phyloP scores from a whole-genome alignment of 2,888 invertebrate genomes.

The Cryptocheilus praepositus region DNA sequence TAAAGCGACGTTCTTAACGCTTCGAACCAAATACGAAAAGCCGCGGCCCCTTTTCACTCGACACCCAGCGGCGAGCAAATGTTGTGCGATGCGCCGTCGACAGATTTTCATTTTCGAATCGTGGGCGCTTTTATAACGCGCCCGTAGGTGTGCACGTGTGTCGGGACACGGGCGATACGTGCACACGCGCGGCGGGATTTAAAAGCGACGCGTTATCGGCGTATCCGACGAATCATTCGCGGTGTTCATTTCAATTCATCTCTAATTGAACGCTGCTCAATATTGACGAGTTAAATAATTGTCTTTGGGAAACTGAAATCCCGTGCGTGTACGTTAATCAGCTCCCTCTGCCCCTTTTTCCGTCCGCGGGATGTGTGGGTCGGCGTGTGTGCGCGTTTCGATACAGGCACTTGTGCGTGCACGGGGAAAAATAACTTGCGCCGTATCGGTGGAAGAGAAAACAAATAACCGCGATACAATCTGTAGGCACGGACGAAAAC shows the following conservation, averaged over 20 bases:
- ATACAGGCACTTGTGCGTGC: too few relatives aligned
- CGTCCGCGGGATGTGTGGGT: too few relatives aligned
- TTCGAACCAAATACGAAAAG: too few relatives aligned
- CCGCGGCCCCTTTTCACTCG: background rate
- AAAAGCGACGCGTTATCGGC: constrained; percentile 1
- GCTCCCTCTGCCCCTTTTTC: constrained; percentile 16
- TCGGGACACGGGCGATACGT: background rate
- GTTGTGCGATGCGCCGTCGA: constrained; percentile 46
- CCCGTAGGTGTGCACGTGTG: background rate
- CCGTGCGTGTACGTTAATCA: constrained; percentile 12
- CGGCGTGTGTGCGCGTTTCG: too few relatives aligned
- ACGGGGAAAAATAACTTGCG: too few relatives aligned
- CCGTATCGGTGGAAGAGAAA: too few relatives aligned
- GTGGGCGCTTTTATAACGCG: constrained; percentile 25
- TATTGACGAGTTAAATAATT: constrained; percentile 60
- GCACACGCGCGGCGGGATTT: background rate
- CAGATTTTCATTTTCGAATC: constrained; percentile 55
- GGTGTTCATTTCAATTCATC: constrained; percentile 58
- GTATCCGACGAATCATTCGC: constrained; percentile 16
- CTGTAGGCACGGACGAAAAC: too few relatives aligned
- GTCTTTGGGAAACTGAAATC: constrained; percentile 51
- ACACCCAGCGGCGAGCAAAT: constrained; percentile 42
- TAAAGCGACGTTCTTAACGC: too few relatives aligned
- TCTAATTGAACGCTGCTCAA: constrained; percentile 60
- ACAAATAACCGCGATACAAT: too few relatives aligned